Base-by-base conservation (phyloP, 2,797 vertebrate species). In the Halcyon badia region DNA sequence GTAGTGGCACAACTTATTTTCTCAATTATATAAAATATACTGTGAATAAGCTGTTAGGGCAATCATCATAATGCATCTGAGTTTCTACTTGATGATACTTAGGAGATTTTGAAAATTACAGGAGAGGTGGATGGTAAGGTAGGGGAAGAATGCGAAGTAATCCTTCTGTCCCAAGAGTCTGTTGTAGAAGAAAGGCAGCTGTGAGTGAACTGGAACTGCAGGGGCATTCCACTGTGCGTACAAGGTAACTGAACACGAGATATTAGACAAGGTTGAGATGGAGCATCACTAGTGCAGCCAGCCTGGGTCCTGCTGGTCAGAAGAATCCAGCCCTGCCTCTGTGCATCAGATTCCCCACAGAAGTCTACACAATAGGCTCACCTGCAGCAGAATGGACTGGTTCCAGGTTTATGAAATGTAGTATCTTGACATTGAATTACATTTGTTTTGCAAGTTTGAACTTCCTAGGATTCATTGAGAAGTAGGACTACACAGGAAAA, bases 311-410 rank as follows among this genome's bases (percentile, higher is more conserved):
- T 51, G 52, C 58, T 28, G 58, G 14, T 22, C 31, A 30, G 30
- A 54, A 54, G 31, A 56, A 49, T 31, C 28, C 21, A 31, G n/a
- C 41, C 54, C 28, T 20, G 12, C n/a, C 39, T 5, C 8, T 3
- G 14, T 1, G 3, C 28, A 24, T 7, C 42, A 11, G 15, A 16
- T 22, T 37, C 31, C 2, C 0, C 24, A 25, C 2, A 0, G 1
- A 48, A 58, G 46, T 21, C 49, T 16, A 9, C 0, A 7, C 18
- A 3, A 2, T 9, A 71, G 72, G 39, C 9, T 73, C 42, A 35
- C 60, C 33, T 39, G 11, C 17, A 75, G 68, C 20, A 54, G n/a
- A 21, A 33, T 15, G 8, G 48, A 26, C 54, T 44, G 65, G 17
- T 48, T 66, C 30, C 26, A 25, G 8, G 22, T 57, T 83, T 52